A percentile compares a stretch with the other conserved stretches of the same genome.
These are phyloP conservation scores for Notolepis coatsorum DNA, from an alignment of 2,797 vertebrate genomes.

Conservation along the genomic window DNA sequence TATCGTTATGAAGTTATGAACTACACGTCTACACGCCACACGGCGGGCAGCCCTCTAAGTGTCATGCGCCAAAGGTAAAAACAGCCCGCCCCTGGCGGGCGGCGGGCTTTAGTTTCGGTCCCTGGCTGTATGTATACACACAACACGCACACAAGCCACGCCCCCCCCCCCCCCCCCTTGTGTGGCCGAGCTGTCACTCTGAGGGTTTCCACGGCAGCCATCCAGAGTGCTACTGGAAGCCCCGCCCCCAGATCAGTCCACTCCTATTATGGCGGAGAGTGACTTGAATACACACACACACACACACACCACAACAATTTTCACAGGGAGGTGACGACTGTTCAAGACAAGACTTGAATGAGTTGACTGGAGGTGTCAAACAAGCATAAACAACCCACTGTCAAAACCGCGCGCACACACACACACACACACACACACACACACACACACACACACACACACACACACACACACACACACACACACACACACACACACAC, in stretches of 20 bases:
- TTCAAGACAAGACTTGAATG: conserved; percentile 50
- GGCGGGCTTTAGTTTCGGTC: too few relatives aligned
- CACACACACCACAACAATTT: too few relatives aligned
- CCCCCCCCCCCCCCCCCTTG: conserved; percentile 17
- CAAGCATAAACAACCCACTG: conserved; percentile 6
- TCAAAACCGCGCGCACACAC: too few relatives aligned
- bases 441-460: background rate
- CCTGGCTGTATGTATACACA: too few relatives aligned
- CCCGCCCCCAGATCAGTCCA: conserved; percentile 64
- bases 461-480: background rate
- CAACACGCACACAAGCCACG: conserved; percentile 2
- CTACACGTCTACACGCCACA: too few relatives aligned
- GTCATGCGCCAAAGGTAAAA: too few relatives aligned
- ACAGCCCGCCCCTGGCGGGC: too few relatives aligned
- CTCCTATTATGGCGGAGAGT: conserved; percentile 46
- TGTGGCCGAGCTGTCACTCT: conserved; percentile 62
- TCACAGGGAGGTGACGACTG: conserved; percentile 36
- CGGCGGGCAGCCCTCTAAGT: too few relatives aligned
- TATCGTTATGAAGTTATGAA: too few relatives aligned
- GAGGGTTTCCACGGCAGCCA: conserved; percentile 53
- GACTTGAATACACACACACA: conserved; percentile 3
- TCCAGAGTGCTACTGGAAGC: conserved; percentile 39
- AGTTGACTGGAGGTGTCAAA: conserved; percentile 18
- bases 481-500: background rate
- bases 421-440: conserved; percentile 1